Evolutionary conservation across 2,888 invertebrate species (phyloP).

Genomic region (Orchestes rusci): DNA sequence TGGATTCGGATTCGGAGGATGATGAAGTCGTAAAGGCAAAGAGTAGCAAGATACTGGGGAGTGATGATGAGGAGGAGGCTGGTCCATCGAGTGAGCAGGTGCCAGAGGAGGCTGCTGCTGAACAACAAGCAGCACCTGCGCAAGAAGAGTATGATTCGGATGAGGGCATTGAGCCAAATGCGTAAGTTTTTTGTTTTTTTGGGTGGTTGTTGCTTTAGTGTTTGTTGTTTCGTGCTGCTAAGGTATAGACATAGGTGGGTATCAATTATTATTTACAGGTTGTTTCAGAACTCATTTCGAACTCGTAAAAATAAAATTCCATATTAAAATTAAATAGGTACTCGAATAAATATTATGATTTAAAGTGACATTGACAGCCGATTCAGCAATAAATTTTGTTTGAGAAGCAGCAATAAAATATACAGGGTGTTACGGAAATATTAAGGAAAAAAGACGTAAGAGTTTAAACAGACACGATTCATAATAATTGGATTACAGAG

Average conservation of each 20-base stretch:
- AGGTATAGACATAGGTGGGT: background rate
- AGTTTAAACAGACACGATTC: too few species aligned
- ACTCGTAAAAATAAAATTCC: too few species aligned
- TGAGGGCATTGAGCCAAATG: slow-evolving; percentile 44
- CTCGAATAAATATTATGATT: too few species aligned
- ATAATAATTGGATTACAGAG: too few species aligned
- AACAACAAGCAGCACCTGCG: slow-evolving; percentile 32
- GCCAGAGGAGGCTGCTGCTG: slow-evolving; percentile 26
- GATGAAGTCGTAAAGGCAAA: slow-evolving; percentile 29
- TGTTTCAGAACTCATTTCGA: slow-evolving; percentile 7
- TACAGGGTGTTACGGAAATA: too few species aligned
- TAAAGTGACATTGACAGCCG: too few species aligned
- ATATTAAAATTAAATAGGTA: too few species aligned
- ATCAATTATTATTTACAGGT: background rate
- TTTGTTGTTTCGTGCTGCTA: background rate
- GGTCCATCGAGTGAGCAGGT: slow-evolving; percentile 35
- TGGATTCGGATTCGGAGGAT: slow-evolving; percentile 56
- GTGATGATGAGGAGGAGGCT: slow-evolving; percentile 53
- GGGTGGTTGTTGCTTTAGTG: background rate
- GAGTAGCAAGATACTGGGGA: slow-evolving; percentile 35
- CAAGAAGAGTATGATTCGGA: slow-evolving; percentile 55
- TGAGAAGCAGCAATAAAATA: too few species aligned
- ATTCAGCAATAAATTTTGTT: too few species aligned
- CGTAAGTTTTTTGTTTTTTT: slow-evolving; percentile 20
- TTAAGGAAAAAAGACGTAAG: too few species aligned